These are phyloP conservation scores for Onychomys arenicola DNA, from an alignment of 2,797 vertebrate genomes.

Conservation along the genomic window DNA sequence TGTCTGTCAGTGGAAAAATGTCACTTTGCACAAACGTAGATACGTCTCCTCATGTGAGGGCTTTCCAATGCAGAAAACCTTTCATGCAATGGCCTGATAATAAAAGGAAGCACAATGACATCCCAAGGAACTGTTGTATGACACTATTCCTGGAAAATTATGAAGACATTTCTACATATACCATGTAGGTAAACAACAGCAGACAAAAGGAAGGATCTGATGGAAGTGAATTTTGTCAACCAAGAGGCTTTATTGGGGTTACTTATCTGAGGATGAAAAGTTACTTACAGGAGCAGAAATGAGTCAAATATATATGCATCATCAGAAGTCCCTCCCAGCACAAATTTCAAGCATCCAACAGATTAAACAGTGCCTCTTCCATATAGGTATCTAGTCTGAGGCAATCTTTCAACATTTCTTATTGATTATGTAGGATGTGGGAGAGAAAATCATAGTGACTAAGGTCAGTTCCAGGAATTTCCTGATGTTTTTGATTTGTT, in stretches of 20 bases:
- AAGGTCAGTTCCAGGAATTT: background rate
- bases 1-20: background rate
- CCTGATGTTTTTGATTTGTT: background rate
- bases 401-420: background rate
- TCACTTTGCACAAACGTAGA: background rate
- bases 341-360: background rate
- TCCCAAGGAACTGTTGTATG: background rate
- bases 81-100: fast-evolving
- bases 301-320: background rate
- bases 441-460: background rate
- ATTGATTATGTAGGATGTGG: background rate
- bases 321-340: background rate
- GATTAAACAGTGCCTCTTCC: background rate
- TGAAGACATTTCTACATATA: background rate
- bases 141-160: background rate
- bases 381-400: background rate
- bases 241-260: background rate
- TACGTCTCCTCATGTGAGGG: background rate
- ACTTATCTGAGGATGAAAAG: background rate
- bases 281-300: background rate
- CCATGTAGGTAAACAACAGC: no score
- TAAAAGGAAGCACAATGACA: background rate
- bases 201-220: background rate
- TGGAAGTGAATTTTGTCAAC: background rate
- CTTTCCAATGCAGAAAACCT: background rate